phyloP scores from a whole-genome alignment of 2,888 invertebrate species.

The Harpagoxenus sublaevis region DNA sequence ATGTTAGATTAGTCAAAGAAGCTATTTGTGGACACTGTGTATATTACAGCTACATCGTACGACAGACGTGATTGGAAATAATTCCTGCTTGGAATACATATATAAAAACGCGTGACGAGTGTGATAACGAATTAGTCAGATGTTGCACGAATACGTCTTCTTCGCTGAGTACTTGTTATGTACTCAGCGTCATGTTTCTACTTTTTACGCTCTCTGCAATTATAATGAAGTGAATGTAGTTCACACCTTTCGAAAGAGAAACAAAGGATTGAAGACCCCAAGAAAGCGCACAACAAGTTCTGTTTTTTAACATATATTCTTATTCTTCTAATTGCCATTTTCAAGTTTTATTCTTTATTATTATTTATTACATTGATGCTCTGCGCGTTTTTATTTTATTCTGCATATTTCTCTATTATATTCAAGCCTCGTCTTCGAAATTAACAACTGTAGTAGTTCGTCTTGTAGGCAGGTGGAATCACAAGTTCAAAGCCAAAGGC shows the following conservation, averaged over 20 bases:
- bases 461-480: too few relatives aligned
- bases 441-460: too few relatives aligned
- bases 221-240: slow-evolving; percentile 50
- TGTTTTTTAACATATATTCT: background rate
- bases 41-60: slow-evolving; percentile 17
- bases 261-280: background rate
- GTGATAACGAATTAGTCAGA: slow-evolving; percentile 39
- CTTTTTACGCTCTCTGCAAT: slow-evolving; percentile 45
- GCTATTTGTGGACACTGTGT: slow-evolving; percentile 25
- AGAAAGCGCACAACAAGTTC: slow-evolving; percentile 9
- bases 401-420: background rate
- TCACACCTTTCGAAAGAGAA: slow-evolving; percentile 23
- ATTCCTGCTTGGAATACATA: slow-evolving; percentile 36
- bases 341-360: slow-evolving; percentile 23
- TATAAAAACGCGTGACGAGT: slow-evolving; percentile 47
- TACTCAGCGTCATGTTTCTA: slow-evolving; percentile 44
- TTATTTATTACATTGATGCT: background rate
- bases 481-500: too few relatives aligned
- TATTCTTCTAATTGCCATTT: background rate
- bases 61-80: slow-evolving; percentile 47
- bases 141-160: slow-evolving; percentile 29
- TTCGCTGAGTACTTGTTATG: slow-evolving; percentile 15
- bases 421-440: too few relatives aligned
- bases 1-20: slow-evolving; percentile 19
- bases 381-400: background rate